Percentiles rank a stretch among this genome's conserved stretches.
Conservation (phyloP, 2,888 invertebrate genomes). For the Asteroscopus sphinx region DNA sequence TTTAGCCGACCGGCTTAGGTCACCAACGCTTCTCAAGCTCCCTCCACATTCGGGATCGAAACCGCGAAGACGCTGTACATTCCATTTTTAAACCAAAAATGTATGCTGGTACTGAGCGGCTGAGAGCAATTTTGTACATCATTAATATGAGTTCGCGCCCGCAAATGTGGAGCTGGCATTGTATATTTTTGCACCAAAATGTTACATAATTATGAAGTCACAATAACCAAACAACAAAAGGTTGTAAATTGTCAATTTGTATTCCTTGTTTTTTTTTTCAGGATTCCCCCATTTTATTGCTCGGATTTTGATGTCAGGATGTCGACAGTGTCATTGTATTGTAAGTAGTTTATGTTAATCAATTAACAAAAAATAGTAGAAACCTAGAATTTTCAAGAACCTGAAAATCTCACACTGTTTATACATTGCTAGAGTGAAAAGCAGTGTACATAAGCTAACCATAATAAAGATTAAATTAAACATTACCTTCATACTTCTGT, state of each 20-base stretch:
- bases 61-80: too few species aligned
- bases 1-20: slow-evolving; percentile 23
- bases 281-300: slow-evolving; percentile 10
- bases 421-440: too few species aligned
- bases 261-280: not conserved
- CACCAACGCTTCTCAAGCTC: not conserved
- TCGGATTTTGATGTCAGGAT: slow-evolving; percentile 13
- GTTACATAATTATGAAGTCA: not conserved
- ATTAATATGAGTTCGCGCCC: too few species aligned
- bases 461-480: not conserved
- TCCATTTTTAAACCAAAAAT: too few species aligned
- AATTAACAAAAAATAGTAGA: too few species aligned
- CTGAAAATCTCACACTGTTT: too few species aligned
- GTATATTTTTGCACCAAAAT: not conserved
- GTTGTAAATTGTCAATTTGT: not conserved
- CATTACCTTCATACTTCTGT: not conserved
- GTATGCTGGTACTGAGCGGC: too few species aligned
- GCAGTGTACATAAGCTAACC: too few species aligned
- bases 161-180: too few species aligned
- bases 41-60: too few species aligned
- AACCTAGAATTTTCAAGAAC: too few species aligned
- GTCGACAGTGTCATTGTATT: not conserved
- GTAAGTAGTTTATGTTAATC: not conserved
- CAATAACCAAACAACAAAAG: not conserved
- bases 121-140: too few species aligned